These are phyloP conservation scores for Plutomurus gul DNA, from an alignment of 1,140 invertebrate species.

Conservation along the genomic window DNA sequence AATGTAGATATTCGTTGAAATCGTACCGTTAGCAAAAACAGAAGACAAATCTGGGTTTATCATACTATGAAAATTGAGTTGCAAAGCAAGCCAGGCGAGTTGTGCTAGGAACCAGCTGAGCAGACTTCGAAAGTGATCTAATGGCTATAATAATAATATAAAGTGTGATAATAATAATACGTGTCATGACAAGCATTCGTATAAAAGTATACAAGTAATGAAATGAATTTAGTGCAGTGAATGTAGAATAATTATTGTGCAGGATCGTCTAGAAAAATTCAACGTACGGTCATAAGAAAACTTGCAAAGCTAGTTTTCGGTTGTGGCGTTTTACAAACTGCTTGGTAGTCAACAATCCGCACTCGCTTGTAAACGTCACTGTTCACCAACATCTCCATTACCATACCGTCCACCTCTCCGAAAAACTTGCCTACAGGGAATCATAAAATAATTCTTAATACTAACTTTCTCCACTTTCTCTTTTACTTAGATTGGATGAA, in stretches of 20 bases:
- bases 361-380: conserved; percentile 86
- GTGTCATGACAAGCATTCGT: too few relatives aligned
- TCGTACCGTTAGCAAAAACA: conserved; percentile 41
- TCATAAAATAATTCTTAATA: neutral
- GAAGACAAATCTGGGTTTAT: conserved; percentile 52
- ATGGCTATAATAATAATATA: conserved; percentile 57
- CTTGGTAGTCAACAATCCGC: conserved; percentile 85
- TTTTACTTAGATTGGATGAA: too few relatives aligned
- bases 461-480: neutral
- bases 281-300: conserved; percentile 58
- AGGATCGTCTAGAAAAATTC: conserved; percentile 53
- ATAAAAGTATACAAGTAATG: too few relatives aligned
- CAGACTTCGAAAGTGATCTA: conserved; percentile 55
- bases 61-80: conserved; percentile 52
- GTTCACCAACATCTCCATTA: conserved; percentile 90
- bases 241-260: conserved; percentile 45
- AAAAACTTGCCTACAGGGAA: conserved; percentile 67
- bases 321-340: conserved; percentile 74
- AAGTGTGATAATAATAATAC: conserved; percentile 47
- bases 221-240: too few relatives aligned
- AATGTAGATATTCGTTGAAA: too few relatives aligned
- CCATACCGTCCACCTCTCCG: conserved; percentile 90
- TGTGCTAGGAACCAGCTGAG: conserved; percentile 49
- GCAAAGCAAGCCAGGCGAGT: conserved; percentile 50
- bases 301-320: conserved; percentile 57